These are phyloP conservation scores for Catostomus latipinnis DNA, from an alignment of 2,797 vertebrate species.

Conservation along the genomic window DNA sequence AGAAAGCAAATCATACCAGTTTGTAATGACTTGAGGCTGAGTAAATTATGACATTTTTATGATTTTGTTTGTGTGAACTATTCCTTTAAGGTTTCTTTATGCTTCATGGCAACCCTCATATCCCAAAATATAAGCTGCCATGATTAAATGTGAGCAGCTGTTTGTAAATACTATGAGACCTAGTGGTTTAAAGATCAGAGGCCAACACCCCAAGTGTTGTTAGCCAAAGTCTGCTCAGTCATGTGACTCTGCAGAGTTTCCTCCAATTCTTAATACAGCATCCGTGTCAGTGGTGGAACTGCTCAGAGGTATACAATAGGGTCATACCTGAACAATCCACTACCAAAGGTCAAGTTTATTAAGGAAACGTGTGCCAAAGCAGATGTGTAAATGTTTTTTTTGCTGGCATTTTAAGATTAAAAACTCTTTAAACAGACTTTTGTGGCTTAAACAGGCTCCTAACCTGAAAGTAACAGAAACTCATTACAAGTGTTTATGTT, in stretches of 20 bases:
- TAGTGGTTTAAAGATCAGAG: conserved; percentile 12
- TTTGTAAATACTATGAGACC: conserved; percentile 37
- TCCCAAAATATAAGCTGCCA: background rate
- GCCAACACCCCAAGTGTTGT: background rate
- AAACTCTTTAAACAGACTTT: no score
- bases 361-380: background rate
- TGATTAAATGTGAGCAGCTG: conserved; percentile 21
- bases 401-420: background rate
- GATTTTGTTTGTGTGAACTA: no score
- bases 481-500: no score
- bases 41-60: no score
- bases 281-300: background rate
- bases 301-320: conserved; percentile 6
- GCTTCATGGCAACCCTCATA: background rate
- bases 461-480: no score
- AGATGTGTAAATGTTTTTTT: conserved; percentile 1
- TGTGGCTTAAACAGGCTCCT: no score
- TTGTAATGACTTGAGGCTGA: no score
- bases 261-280: conserved; percentile 44
- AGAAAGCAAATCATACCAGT: no score
- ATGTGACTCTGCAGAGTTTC: conserved; percentile 42
- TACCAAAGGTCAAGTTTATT: conserved; percentile 12
- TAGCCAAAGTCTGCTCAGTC: conserved; percentile 25
- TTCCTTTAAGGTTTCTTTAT: background rate
- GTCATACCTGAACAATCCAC: conserved; percentile 14